A percentile compares a stretch with the other conserved stretches of the same genome.
Conservation (phyloP, 2,113 vertebrate genomes). For the Hippocampus barbouri region DNA sequence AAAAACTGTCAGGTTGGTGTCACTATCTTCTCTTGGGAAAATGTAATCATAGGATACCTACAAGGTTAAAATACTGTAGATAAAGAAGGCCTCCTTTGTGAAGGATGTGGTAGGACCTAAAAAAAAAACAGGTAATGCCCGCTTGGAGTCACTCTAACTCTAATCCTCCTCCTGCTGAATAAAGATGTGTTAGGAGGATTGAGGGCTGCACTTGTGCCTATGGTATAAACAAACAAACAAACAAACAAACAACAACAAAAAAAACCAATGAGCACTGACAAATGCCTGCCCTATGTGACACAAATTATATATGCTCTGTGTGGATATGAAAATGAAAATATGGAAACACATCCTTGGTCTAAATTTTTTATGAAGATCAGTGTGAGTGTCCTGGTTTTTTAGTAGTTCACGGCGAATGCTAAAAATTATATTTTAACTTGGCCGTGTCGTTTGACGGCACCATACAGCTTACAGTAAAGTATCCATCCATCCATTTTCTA, state of each 20-base stretch:
- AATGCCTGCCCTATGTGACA: constrained; percentile 12
- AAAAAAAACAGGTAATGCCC: constrained; percentile 35
- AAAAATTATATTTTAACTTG: neutral
- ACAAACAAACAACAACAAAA: too few relatives aligned
- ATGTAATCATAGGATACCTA: constrained; percentile 18
- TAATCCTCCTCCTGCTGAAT: constrained; percentile 28
- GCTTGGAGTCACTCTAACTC: constrained; percentile 34
- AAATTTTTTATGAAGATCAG: neutral
- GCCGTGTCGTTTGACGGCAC: neutral
- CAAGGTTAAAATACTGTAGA: constrained; percentile 30
- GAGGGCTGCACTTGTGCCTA: constrained; percentile 30
- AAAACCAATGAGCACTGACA: constrained; percentile 25
- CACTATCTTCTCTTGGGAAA: neutral
- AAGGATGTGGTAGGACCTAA: constrained; percentile 25
- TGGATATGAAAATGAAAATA: neutral
- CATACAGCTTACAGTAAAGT: neutral
- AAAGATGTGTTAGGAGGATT: constrained; percentile 39
- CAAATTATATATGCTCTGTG: neutral
- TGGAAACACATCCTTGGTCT: neutral
- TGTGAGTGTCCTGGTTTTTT: neutral
- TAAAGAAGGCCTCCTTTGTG: constrained; percentile 14
- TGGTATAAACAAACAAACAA: neutral
- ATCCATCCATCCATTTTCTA: too few relatives aligned
- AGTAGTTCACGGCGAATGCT: neutral
- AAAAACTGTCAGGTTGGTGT: constrained; percentile 12